These are phyloP conservation scores for Phylloscopus whistleri DNA, from an alignment of 2,113 vertebrate genomes.

Conservation along the genomic window DNA sequence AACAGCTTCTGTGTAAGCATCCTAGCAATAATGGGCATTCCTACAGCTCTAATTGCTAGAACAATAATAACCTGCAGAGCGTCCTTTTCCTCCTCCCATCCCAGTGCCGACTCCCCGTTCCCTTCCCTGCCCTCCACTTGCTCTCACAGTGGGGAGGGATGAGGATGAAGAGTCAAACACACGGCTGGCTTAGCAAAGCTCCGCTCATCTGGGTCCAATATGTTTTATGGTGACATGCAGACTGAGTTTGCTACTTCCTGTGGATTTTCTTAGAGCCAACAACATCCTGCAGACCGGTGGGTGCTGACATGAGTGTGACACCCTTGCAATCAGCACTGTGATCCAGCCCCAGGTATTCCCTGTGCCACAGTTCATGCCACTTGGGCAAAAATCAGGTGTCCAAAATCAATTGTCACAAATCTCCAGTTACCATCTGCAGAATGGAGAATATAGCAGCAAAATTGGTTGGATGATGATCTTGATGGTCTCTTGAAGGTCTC, in stretches of 20 bases:
- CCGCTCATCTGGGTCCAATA: not conserved
- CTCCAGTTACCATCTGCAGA: not conserved
- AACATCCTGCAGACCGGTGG: not conserved
- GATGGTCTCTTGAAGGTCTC: not conserved
- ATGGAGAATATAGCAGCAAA: not conserved
- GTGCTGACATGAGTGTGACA: not conserved
- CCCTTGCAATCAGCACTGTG: not conserved
- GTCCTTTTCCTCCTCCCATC: not conserved
- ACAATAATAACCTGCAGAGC: not conserved
- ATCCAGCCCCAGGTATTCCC: not conserved
- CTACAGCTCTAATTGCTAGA: slow-evolving; percentile 21
- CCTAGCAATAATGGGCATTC: slow-evolving; percentile 1
- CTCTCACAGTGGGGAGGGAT: slow-evolving; percentile 3
- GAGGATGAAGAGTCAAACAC: not conserved
- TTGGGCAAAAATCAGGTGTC: not conserved
- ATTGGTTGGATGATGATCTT: not conserved
- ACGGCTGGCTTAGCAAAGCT: not conserved
- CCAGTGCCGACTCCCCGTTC: not conserved
- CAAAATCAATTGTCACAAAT: not conserved
- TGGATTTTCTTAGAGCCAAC: not conserved
- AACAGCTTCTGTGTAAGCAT: slow-evolving; percentile 25
- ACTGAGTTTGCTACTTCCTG: not conserved
- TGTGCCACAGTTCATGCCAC: accelerated
- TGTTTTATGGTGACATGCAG: not conserved
- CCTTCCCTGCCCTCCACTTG: slow-evolving; percentile 41